Conservation (phyloP, 2,797 vertebrate genomes). For the Pseudopleuronectes americanus region DNA sequence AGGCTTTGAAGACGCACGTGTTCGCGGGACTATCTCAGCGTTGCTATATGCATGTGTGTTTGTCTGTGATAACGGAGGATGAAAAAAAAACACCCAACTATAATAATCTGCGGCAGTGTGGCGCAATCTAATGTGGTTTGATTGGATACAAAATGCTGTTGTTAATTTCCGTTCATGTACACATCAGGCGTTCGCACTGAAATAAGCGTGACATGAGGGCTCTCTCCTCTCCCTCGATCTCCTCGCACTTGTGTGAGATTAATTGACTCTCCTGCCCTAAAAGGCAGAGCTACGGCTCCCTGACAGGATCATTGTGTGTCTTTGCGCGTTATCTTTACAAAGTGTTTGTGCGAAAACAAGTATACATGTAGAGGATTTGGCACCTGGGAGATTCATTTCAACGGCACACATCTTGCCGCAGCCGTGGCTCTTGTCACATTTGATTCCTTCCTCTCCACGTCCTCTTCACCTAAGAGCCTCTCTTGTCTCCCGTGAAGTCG, state of each 20-base stretch:
- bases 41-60: conserved; percentile 34
- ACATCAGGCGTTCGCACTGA: conserved; percentile 20
- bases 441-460: conserved; percentile 35
- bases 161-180: conserved; percentile 35
- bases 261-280: conserved; percentile 12
- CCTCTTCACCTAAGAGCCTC: conserved; percentile 23
- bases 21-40: conserved; percentile 20
- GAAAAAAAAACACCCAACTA: neutral
- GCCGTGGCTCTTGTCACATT: conserved; percentile 31
- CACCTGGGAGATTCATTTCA: conserved; percentile 22
- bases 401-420: conserved; percentile 10
- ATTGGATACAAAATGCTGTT: conserved; percentile 53
- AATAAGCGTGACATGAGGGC: conserved; percentile 1
- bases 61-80: conserved; percentile 53
- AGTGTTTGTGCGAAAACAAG: neutral
- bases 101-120: conserved; percentile 32
- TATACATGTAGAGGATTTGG: conserved; percentile 2
- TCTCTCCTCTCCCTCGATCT: neutral
- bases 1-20: conserved; percentile 29
- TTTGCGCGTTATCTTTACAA: conserved; percentile 8
- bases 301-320: neutral
- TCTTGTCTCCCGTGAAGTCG: conserved; percentile 18
- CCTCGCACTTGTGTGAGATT: conserved; percentile 14
- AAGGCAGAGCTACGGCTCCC: neutral
- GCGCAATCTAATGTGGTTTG: conserved; percentile 27